These are phyloP conservation scores for Sus scrofa DNA, from an alignment of 2,113 vertebrate species.

Conservation along the genomic window DNA sequence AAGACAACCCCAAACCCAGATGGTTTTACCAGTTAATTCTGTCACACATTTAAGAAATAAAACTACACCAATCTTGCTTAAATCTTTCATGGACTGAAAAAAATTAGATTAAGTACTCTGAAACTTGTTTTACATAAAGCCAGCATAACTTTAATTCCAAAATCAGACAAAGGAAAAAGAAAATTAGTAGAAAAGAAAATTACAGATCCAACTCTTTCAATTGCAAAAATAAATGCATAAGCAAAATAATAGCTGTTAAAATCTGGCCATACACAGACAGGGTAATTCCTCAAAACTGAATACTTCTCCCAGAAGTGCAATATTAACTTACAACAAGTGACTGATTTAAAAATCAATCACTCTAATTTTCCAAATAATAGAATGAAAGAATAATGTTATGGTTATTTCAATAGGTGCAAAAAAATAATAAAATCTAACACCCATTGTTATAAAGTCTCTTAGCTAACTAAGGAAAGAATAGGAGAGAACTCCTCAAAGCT, in stretches of 20 bases:
- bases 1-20: slow-evolving; percentile 35
- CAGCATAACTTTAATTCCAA: background rate
- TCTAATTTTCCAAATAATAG: background rate
- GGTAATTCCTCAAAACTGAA: background rate
- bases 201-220: background rate
- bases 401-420: slow-evolving; percentile 33
- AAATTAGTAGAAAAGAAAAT: slow-evolving; percentile 62
- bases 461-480: background rate
- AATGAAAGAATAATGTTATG: background rate
- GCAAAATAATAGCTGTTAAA: slow-evolving; percentile 16
- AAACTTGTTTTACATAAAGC: background rate
- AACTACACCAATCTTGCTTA: background rate
- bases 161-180: slow-evolving; percentile 9
- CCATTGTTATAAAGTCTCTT: background rate
- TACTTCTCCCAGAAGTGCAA: background rate
- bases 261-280: background rate
- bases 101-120: slow-evolving; percentile 19
- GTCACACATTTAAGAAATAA: slow-evolving; percentile 16
- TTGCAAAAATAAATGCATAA: background rate
- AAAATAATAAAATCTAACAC: background rate
- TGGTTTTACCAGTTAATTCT: slow-evolving; percentile 59
- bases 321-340: background rate
- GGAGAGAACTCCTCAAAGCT: background rate
- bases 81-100: slow-evolving; percentile 14
- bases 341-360: background rate